phyloP scores from a whole-genome alignment of 2,797 vertebrate species.

The Loris lydekkerianus region DNA sequence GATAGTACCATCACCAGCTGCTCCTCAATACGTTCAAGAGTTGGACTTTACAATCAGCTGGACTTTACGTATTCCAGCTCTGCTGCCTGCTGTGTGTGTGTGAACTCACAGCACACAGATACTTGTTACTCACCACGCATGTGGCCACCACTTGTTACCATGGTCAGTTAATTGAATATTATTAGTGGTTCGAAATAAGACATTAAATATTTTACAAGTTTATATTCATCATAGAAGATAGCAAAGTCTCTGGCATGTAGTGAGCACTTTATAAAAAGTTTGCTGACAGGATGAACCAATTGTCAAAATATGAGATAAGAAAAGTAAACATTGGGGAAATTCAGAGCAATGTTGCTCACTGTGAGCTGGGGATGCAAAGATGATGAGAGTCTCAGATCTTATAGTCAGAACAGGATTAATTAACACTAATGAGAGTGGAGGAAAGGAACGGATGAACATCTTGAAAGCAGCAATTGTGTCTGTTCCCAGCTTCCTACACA shows the following conservation, averaged over 20 bases:
- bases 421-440: not conserved
- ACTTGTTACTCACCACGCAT: not conserved
- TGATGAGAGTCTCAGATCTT: not conserved
- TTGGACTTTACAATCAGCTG: not conserved
- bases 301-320: slow-evolving; percentile 1
- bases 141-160: not conserved
- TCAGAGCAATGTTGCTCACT: not conserved
- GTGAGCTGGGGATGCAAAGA: not conserved
- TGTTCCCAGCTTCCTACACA: not conserved
- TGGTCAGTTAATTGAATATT: not conserved
- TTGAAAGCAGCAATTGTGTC: not conserved
- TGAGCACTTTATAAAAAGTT: not conserved
- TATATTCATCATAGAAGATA: slow-evolving; percentile 10
- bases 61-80: not conserved
- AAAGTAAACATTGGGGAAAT: not conserved
- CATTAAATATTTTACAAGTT: not conserved
- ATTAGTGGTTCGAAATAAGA: not conserved
- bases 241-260: not conserved
- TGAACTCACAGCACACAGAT: not conserved
- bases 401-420: not conserved
- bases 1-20: not conserved
- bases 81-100: not conserved
- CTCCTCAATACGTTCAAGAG: not conserved
- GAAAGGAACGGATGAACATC: not conserved
- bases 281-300: not conserved